phyloP scores from a whole-genome alignment of 2,797 vertebrate species.

The Alfaro cultratus region DNA sequence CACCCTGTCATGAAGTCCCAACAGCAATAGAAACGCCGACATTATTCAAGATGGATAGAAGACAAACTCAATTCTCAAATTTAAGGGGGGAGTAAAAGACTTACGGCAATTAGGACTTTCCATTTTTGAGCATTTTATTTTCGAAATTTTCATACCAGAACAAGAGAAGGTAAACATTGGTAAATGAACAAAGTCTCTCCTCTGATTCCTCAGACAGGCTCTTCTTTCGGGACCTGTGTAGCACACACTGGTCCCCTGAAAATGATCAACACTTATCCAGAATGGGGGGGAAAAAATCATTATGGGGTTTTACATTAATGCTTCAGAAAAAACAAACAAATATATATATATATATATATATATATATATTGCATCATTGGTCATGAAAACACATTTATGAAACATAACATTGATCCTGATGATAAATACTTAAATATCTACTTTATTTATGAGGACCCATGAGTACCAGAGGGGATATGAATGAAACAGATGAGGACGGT shows the following conservation, averaged over 20 bases:
- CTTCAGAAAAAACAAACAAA: slow-evolving; percentile 3
- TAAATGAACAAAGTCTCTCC: slow-evolving; percentile 42
- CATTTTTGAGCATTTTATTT: slow-evolving; percentile 1
- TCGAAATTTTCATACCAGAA: slow-evolving; percentile 48
- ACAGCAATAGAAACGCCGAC: accelerated
- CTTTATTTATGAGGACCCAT: slow-evolving; percentile 13
- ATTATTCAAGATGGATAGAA: background rate
- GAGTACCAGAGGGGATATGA: slow-evolving; percentile 39
- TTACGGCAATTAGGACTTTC: background rate
- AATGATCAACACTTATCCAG: slow-evolving; percentile 17
- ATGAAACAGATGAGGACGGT: slow-evolving; percentile 21
- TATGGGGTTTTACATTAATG: background rate
- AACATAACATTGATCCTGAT: slow-evolving; percentile 15
- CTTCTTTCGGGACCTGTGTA: slow-evolving; percentile 25
- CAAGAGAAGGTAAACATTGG: slow-evolving; percentile 54
- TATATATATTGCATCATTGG: background rate
- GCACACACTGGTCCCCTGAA: slow-evolving; percentile 13
- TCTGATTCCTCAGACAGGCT: slow-evolving; percentile 7
- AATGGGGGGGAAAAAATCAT: background rate
- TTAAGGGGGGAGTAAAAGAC: background rate
- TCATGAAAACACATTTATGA: slow-evolving; percentile 10
- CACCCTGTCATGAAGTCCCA: background rate
- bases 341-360: no score
- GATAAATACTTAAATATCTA: slow-evolving; percentile 26
- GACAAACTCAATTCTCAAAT: background rate